These are phyloP conservation scores for Melipona quadrifasciata DNA, from an alignment of 1,140 invertebrate species.

Conservation along the genomic window DNA sequence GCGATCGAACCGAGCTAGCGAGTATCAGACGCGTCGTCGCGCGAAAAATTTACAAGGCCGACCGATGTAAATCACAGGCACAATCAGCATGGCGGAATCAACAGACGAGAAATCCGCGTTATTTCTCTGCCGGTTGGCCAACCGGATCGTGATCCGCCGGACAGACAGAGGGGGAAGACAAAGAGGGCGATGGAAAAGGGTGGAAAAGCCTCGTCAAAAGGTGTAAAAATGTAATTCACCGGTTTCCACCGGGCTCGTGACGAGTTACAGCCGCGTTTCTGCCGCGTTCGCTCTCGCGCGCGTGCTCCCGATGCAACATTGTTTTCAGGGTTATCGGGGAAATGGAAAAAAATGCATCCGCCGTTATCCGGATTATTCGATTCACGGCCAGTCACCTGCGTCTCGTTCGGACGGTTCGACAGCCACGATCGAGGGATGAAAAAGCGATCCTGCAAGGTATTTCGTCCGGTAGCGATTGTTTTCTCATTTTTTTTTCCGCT, in stretches of 20 bases:
- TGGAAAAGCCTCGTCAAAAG: constrained; percentile 36
- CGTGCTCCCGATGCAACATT: constrained; percentile 18
- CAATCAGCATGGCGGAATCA: constrained; percentile 23
- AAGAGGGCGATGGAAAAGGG: constrained; percentile 6
- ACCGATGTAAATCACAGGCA: constrained; percentile 21
- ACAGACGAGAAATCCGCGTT: constrained; percentile 33
- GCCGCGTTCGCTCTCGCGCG: too few species aligned
- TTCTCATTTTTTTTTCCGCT: neutral
- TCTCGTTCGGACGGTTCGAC: constrained; percentile 9
- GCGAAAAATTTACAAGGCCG: constrained; percentile 31
- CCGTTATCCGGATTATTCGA: constrained; percentile 46
- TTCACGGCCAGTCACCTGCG: constrained; percentile 41
- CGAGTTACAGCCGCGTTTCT: constrained; percentile 3
- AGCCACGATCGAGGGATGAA: constrained; percentile 18
- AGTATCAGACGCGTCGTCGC: neutral
- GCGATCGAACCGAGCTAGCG: too few species aligned
- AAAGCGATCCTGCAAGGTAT: constrained; percentile 17
- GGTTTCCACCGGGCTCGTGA: constrained; percentile 18
- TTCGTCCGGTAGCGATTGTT: neutral
- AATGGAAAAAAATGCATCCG: constrained; percentile 31
- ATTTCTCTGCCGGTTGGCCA: neutral
- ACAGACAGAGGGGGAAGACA: neutral
- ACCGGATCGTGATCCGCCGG: constrained; percentile 21
- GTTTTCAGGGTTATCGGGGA: constrained; percentile 47
- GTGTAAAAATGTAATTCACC: constrained; percentile 51